These are phyloP conservation scores for Malurus elegans DNA, from an alignment of 2,113 vertebrate species.

Conservation along the genomic window DNA sequence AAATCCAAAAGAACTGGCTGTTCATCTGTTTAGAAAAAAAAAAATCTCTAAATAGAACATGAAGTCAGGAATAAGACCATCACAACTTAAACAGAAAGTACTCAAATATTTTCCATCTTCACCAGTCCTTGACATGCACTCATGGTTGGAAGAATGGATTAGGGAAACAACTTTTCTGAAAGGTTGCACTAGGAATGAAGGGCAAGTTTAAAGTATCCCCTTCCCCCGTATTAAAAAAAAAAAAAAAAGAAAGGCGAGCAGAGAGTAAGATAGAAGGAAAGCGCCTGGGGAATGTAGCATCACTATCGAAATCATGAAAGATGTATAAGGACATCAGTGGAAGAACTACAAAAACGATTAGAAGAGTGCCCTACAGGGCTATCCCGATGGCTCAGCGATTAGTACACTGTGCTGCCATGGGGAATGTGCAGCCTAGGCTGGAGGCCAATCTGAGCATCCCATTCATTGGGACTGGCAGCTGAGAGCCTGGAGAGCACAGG, in stretches of 20 bases:
- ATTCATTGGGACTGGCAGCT: slow-evolving; percentile 11
- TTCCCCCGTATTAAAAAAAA: neutral
- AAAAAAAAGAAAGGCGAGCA: slow-evolving; percentile 3
- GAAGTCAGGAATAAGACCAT: neutral
- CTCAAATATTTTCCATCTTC: neutral
- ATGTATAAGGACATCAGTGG: slow-evolving; percentile 65
- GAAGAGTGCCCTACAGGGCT: slow-evolving; percentile 41
- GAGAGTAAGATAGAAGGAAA: slow-evolving; percentile 34
- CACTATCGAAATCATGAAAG: slow-evolving; percentile 58
- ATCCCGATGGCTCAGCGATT: slow-evolving; percentile 21
- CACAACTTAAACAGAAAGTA: neutral
- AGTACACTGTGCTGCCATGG: neutral
- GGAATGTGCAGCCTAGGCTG: neutral
- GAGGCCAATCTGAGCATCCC: neutral
- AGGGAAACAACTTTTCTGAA: slow-evolving; percentile 7
- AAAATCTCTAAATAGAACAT: neutral
- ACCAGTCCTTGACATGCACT: neutral
- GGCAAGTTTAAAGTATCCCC: neutral
- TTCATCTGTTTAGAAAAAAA: slow-evolving; percentile 3
- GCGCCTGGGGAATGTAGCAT: slow-evolving; percentile 55
- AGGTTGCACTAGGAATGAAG: neutral
- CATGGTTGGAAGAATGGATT: neutral
- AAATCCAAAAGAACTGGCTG: neutral
- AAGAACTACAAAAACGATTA: slow-evolving; percentile 58
- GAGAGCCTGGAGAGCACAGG: neutral